Percentiles rank a stretch among this genome's conserved stretches.
Conservation (phyloP, 2,797 vertebrate species). For the Alfaro cultratus region DNA sequence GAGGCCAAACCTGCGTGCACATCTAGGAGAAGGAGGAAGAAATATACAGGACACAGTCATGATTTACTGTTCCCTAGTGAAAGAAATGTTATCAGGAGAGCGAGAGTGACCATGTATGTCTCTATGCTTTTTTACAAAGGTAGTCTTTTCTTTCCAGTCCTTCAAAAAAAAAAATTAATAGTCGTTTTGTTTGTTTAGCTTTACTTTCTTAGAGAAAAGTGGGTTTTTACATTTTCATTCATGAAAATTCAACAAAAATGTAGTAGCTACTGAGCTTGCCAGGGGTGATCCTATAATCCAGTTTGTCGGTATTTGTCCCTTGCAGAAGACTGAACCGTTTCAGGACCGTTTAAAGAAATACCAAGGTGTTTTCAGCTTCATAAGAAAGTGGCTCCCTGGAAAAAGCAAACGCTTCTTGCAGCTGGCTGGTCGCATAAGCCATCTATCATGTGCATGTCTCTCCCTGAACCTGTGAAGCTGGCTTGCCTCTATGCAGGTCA, state of each 20-base stretch:
- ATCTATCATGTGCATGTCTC: not conserved
- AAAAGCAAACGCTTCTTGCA: not conserved
- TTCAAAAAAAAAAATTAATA: not conserved
- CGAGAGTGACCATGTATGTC: not conserved
- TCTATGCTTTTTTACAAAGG: not conserved
- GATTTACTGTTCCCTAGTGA: not conserved
- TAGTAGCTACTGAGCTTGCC: conserved; percentile 98
- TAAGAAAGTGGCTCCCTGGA: conserved; percentile 53
- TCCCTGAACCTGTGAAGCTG: not conserved
- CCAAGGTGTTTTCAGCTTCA: conserved; percentile 91
- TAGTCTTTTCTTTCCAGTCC: not conserved
- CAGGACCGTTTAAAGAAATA: conserved; percentile 97
- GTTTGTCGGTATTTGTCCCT: conserved; percentile 92
- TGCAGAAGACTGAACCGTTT: conserved; percentile 97
- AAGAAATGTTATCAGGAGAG: not conserved
- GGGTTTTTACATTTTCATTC: conserved; percentile 95
- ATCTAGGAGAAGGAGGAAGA: not conserved
- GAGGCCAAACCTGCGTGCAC: not conserved
- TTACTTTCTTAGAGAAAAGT: conserved; percentile 93
- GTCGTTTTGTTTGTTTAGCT: conserved; percentile 82
- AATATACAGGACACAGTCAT: not conserved
- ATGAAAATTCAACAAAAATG: conserved; percentile 91
- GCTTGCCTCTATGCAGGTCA: not conserved
- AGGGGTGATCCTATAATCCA: conserved; percentile 93
- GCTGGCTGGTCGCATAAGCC: not conserved